Base-by-base conservation (phyloP, 2,113 vertebrate genomes). In the Vanacampus margaritifer region DNA sequence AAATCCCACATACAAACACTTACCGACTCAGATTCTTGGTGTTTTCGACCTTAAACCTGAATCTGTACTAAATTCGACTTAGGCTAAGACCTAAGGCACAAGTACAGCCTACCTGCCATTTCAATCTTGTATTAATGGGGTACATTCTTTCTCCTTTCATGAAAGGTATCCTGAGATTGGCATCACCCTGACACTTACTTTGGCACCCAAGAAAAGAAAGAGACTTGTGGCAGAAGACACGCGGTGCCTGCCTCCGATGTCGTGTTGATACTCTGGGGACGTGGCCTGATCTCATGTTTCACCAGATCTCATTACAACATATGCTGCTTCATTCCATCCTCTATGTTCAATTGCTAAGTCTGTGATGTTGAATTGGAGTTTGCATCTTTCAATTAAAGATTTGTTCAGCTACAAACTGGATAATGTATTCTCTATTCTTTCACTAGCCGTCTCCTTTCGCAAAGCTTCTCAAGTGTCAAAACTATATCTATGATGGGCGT, bases 181-280 rank as follows among this genome's bases (percentile, higher is more conserved):
- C 66, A 87, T 83, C 66, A 2, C 50, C 57, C 69, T 79, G 82
- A 75, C 57, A 35, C 68, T 68, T 36, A 35, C 68, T 68, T 36
- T 0, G 61, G 76, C 72, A 76, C 65, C 26, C 56, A 72, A 46
- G 51, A 7, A 1, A 54, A 26, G 23, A 26, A 54, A 37, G 50
- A 56, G 68, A 50, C 64, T 64, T 73, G 57, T 65, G 67, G 64
- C 54, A 51, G 45, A 43, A 56, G 21, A 69, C 60, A 67, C 59
- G 64, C 35, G 65, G 77, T 73, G 39, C n/a, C n/a, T n/a, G n/a
- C 79, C 68, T 76, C 78, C 79, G 78, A 64, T 74, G 79, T 80
- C 83, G 83, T 84, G 82, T 86, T 87, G 84, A 80, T 82, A 81
- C 84, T 79, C 80, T 36, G 60, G 64, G 69, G 78, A 84, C 75